A percentile compares a stretch with the other conserved stretches of the same genome.
These are phyloP conservation scores for Shinisaurus crocodilurus DNA, from an alignment of 2,113 vertebrate genomes.

Conservation along the genomic window DNA sequence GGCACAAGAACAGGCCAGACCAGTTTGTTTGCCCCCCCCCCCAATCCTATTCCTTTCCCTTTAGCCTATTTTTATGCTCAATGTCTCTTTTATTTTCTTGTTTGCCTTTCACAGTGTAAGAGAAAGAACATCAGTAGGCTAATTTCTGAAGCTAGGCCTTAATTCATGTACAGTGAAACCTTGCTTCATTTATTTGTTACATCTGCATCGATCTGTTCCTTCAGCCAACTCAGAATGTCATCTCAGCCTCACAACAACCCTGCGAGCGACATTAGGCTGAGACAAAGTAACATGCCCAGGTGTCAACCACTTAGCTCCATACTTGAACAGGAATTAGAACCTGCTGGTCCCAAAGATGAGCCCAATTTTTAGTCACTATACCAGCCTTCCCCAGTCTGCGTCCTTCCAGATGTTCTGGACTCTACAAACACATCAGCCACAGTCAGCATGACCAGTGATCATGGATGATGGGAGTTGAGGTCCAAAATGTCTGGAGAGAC, in stretches of 20 bases:
- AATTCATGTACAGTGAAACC: not conserved
- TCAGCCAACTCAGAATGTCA: not conserved
- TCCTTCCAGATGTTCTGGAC: too few relatives aligned
- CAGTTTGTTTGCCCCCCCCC: not conserved
- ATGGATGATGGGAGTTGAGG: not conserved
- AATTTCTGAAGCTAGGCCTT: not conserved
- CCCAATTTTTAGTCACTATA: too few relatives aligned
- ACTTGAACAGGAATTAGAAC: not conserved
- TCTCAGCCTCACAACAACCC: not conserved
- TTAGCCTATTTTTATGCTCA: not conserved
- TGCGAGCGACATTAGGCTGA: not conserved
- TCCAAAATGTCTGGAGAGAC: not conserved
- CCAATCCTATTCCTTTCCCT: not conserved
- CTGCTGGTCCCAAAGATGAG: too few relatives aligned
- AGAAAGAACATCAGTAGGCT: not conserved
- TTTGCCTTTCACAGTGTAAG: not conserved
- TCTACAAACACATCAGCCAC: too few relatives aligned
- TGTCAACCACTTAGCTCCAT: not conserved
- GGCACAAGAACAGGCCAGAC: not conserved
- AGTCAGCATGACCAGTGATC: not conserved
- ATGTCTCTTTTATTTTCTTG: not conserved
- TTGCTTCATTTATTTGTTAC: too few relatives aligned
- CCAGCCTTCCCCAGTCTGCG: too few relatives aligned
- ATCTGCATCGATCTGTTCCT: not conserved
- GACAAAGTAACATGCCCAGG: not conserved